Conservation (phyloP, 2,888 invertebrate genomes). For the Desoria tigrina region DNA sequence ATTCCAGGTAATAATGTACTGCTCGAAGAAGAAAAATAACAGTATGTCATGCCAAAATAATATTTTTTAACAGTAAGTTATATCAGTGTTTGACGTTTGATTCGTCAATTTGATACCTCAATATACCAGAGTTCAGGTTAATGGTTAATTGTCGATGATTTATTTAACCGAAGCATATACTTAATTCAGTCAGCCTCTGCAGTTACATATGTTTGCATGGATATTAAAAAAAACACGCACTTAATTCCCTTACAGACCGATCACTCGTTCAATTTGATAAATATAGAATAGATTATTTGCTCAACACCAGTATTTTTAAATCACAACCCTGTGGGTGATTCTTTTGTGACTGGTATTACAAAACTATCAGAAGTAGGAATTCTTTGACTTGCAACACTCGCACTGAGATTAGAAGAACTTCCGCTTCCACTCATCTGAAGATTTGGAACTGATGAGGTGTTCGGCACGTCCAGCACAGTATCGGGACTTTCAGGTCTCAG, state of each 20-base stretch:
- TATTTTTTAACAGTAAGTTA: no score
- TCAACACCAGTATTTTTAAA: no score
- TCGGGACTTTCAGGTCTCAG: constrained; percentile 49
- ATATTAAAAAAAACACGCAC: constrained; percentile 1
- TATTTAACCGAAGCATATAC: constrained; percentile 24
- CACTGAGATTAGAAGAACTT: constrained; percentile 33
- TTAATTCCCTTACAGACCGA: no score
- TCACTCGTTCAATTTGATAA: no score
- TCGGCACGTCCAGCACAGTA: constrained; percentile 14
- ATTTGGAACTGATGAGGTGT: constrained; percentile 24
- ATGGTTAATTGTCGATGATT: no score
- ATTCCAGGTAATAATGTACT: no score
- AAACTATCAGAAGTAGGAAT: constrained; percentile 12
- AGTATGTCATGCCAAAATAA: no score
- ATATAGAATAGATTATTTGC: no score
- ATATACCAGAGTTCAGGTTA: no score
- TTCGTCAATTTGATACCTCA: no score
- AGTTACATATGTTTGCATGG: background rate
- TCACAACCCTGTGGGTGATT: background rate
- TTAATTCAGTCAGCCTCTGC: constrained; percentile 2
- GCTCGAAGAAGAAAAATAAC: no score
- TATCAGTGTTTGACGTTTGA: no score
- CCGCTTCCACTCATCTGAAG: constrained; percentile 27
- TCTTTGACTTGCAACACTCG: constrained; percentile 24
- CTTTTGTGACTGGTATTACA: constrained; percentile 1